phyloP scores from a whole-genome alignment of 2,797 vertebrate genomes.

The Sebastolobus altivelis region DNA sequence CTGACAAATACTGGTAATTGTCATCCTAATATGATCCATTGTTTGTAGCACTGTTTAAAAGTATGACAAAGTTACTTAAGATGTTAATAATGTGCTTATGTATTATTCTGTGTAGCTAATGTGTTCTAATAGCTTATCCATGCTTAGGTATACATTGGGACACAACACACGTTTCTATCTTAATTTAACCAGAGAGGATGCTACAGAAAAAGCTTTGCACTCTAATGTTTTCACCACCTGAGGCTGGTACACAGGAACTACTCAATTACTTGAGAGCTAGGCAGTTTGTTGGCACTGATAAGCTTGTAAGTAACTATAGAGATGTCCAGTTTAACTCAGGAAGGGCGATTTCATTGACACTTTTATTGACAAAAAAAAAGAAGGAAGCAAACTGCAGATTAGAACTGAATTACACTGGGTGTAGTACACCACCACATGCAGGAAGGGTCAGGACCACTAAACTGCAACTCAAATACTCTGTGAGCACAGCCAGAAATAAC shows the following conservation, averaged over 20 bases:
- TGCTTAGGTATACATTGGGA: not conserved
- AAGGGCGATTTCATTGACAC: constrained; percentile 35
- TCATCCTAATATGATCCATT: not conserved
- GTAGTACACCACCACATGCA: not conserved
- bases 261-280: constrained; percentile 48
- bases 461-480: not conserved
- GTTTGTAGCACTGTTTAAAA: not conserved
- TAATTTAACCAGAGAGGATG: constrained; percentile 5
- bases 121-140: not conserved
- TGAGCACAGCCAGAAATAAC: not conserved
- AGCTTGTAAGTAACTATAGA: constrained; percentile 44
- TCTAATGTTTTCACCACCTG: constrained; percentile 25
- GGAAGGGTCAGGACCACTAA: not conserved
- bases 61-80: not conserved
- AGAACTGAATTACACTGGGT: not conserved
- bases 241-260: constrained; percentile 31
- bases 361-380: constrained; percentile 33
- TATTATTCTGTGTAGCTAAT: not conserved
- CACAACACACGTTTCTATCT: not conserved
- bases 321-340: constrained; percentile 44
- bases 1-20: not conserved
- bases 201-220: not conserved
- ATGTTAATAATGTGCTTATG: not conserved
- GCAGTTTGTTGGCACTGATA: constrained; percentile 53
- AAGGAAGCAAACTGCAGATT: constrained; percentile 33